A percentile compares a stretch with the other conserved stretches of the same genome.
These are phyloP conservation scores for Micrastur ruficollis DNA, from an alignment of 2,797 vertebrate species.

Conservation along the genomic window DNA sequence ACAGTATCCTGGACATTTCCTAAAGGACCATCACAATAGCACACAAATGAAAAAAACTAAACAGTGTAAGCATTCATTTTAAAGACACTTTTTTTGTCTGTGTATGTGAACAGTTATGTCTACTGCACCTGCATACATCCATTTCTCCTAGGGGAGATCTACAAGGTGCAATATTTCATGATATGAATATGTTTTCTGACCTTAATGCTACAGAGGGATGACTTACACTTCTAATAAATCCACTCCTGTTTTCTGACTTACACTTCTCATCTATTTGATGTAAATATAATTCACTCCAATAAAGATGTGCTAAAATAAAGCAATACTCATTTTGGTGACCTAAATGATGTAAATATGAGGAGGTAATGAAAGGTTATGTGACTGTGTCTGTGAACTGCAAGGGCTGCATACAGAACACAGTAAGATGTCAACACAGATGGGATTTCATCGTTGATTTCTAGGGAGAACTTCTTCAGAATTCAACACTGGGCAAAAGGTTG, in stretches of 20 bases:
- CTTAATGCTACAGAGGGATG: neutral
- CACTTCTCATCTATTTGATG: neutral
- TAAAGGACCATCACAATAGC: neutral
- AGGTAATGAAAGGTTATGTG: neutral
- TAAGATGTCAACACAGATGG: neutral
- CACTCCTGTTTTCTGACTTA: neutral
- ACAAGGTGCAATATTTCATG: neutral
- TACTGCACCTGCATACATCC: neutral
- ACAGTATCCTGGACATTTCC: neutral
- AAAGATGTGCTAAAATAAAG: neutral
- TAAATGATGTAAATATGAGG: neutral
- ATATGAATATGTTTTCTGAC: neutral
- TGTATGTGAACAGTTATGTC: neutral
- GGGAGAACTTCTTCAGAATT: neutral
- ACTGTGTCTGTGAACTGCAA: neutral
- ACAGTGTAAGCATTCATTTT: neutral
- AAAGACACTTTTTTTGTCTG: neutral
- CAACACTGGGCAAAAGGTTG: neutral
- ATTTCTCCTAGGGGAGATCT: neutral
- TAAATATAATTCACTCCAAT: neutral
- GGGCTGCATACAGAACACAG: neutral
- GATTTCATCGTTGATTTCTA: neutral
- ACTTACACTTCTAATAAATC: neutral
- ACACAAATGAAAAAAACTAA: neutral
- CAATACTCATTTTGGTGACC: neutral